Evolutionary conservation across 2,113 vertebrate genomes (phyloP).

Genomic region (Brachyhypopomus occidentalis): DNA sequence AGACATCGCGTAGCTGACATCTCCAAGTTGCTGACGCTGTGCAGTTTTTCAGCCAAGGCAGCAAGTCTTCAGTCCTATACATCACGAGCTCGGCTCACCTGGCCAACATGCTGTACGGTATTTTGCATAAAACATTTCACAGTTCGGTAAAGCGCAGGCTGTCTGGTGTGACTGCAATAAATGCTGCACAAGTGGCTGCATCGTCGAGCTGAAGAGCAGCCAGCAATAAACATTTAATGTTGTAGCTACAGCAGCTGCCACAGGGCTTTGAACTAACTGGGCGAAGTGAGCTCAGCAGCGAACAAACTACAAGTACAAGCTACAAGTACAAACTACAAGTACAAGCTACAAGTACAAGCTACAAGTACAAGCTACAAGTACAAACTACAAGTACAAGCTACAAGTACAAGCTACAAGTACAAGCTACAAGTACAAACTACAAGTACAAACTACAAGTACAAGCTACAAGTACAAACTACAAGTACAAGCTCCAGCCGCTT

Average conservation of each 20-base stretch:
- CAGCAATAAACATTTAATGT: constrained; percentile 6
- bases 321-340: background rate
- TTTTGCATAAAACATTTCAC: constrained; percentile 67
- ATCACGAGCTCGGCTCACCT: constrained; percentile 62
- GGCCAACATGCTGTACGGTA: constrained; percentile 54
- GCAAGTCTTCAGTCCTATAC: constrained; percentile 60
- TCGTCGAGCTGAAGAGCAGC: constrained; percentile 9
- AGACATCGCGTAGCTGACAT: constrained; percentile 69
- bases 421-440: background rate
- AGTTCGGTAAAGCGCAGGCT: constrained; percentile 55
- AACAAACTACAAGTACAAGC: too few species aligned
- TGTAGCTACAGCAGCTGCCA: constrained; percentile 7
- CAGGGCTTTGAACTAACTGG: constrained; percentile 1
- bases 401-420: background rate
- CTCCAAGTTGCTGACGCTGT: constrained; percentile 65
- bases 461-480: too few species aligned
- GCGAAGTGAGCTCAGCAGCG: background rate
- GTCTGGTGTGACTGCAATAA: constrained; percentile 42
- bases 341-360: background rate
- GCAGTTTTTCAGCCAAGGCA: constrained; percentile 64
- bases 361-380: too few species aligned
- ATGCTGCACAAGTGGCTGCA: constrained; percentile 11
- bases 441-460: background rate
- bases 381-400: background rate
- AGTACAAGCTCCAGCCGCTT: background rate